Base-by-base conservation (phyloP, 1,140 invertebrate species). In the Penaeus vannamei region DNA sequence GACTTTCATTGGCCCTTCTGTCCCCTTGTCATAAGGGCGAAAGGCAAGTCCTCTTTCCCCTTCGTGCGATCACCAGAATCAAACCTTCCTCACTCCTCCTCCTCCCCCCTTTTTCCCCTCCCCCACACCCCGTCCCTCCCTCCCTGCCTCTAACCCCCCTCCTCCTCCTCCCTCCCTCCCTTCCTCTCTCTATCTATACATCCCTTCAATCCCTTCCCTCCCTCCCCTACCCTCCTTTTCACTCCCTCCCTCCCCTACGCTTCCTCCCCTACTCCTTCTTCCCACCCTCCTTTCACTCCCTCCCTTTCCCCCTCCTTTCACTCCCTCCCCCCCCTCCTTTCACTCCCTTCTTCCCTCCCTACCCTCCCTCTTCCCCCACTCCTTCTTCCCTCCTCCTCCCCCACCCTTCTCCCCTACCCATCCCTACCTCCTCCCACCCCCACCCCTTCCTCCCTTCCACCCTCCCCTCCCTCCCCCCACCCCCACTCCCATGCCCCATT, bases 401-500 rank as follows among this genome's bases (percentile, higher is more conserved):
- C 72, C 23, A 22, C 42, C 72, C 22, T 19, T 17, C 26, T 36
- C 72, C 36, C 20, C 23, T n/a, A n/a, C n/a, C n/a, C n/a, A 5
- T 14, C 64, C 64, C 14, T 69, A 2, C 14, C 29, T 4, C 32
- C 32, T 23, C 23, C 76, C 76, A 3, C 5, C 29, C 32, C 23
- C 8, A 29, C 46, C 12, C 26, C 17, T 32, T 0, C 46, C 10
- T 12, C 42, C 42, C 29, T 20, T 60, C 42, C 2, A 20, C 22
- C 26, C 19, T 14, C 19, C 5, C 2, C 36, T 5, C 36, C 36
- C 36, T 5, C 5, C 2, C 36, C 36, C 36, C 36, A 2, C 14
- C 66, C 66, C 59, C 7, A 61, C 26, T 61, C 79, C 85, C 85
- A 86, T 81, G 85, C 42, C 85, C 85, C 76, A 86, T 86, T 86